Base-by-base conservation (phyloP, 2,113 vertebrate genomes). In the Tychaedon coryphoeus region DNA sequence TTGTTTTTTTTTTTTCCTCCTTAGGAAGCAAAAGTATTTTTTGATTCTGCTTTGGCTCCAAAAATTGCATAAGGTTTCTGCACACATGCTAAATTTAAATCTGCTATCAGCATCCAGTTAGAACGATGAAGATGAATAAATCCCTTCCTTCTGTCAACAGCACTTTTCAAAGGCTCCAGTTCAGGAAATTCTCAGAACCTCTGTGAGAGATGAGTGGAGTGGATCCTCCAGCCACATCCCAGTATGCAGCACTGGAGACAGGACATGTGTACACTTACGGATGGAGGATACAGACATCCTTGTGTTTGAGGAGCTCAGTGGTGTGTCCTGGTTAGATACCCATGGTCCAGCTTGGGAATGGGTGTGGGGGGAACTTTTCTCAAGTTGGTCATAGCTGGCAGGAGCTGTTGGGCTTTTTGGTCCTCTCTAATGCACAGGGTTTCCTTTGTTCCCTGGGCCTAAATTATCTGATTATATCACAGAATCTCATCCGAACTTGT, bases 341-440 rank as follows among this genome's bases (percentile, higher is more conserved):
- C 14, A 10, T 42, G 38, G 33, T 12, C 13, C 25, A 82, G 0
- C 19, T n/a, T 62, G 19, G 38, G 47, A 45, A 13, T 15, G 5
- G 5, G 6, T 38, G 11, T 10, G 6, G 1, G 20, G 9, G 5
- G 4, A 66, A 13, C 9, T 54, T 66, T 40, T 48, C 26, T 61
- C 10, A 9, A 12, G 8, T 9, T 48, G n/a, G 12, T 43, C 28
- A 40, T 28, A 17, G 53, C 1, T 67, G 61, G 6, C 38, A 86
- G 71, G 26, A 82, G 18, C 8, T 78, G 7, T 28, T 71, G 5
- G 18, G 33, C 29, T 82, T 78, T 38, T 71, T 58, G 17, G 4
- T 2, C 8, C 8, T 58, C 25, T 58, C 5, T 45, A 4, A 54
- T 25, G 19, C 12, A 31, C 2, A 2, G 4, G 12, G 5, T 1